phyloP scores from a whole-genome alignment of 2,113 vertebrate genomes.

The Clupea harengus region DNA sequence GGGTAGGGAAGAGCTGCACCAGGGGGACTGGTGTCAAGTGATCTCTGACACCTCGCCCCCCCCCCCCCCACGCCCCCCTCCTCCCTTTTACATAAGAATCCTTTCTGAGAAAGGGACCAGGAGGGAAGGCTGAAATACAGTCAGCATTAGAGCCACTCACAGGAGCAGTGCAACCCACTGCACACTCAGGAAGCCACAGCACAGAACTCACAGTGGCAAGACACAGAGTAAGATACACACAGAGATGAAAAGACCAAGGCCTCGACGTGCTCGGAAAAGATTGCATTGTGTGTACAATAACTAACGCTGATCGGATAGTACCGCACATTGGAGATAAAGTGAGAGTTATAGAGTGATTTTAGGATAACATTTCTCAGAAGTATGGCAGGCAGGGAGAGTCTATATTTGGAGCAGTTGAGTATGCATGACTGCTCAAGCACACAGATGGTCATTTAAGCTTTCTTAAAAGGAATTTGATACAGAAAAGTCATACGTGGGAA shows the following conservation, averaged over 20 bases:
- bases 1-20: conserved; percentile 34
- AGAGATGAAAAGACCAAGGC: background rate
- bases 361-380: conserved; percentile 2
- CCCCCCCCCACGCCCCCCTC: conserved; percentile 17
- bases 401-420: conserved; percentile 5
- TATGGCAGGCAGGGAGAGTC: background rate
- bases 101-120: conserved; percentile 40
- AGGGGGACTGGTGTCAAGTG: conserved; percentile 42
- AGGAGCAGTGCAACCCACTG: background rate
- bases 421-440: background rate
- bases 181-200: background rate
- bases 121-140: conserved; percentile 6
- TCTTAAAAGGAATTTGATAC: conserved; percentile 11
- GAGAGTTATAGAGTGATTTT: background rate
- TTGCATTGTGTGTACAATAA: background rate
- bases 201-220: background rate
- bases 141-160: background rate
- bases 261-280: background rate
- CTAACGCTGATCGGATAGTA: background rate
- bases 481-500: background rate
- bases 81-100: conserved; percentile 43
- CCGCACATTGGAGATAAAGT: background rate
- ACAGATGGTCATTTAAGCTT: conserved; percentile 14
- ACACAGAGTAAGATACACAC: background rate
- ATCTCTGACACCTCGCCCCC: conserved; percentile 50